Conservation (phyloP, 2,888 invertebrate species). For the Lasioglossum pauxillum region DNA sequence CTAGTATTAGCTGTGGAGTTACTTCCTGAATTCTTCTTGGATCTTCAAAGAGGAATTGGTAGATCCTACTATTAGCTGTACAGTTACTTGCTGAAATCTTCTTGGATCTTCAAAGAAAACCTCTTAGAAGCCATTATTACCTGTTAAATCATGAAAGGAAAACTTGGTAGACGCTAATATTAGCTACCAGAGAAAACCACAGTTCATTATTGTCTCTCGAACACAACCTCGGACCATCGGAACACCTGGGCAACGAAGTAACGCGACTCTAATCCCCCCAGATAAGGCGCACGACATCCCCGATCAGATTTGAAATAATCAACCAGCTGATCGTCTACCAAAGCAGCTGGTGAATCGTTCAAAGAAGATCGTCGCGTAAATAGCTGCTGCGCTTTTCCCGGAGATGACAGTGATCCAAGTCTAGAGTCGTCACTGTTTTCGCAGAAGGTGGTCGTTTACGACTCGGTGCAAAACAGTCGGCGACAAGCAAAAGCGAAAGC, state of each 20-base stretch:
- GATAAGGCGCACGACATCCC: neutral
- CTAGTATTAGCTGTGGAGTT: too few species aligned
- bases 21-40: too few species aligned
- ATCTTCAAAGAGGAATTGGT: too few species aligned
- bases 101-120: neutral
- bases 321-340: neutral
- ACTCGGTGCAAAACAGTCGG: neutral
- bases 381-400: neutral
- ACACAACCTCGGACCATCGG: neutral
- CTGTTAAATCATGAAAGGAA: too few species aligned
- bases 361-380: conserved; percentile 3
- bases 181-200: neutral
- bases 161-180: too few species aligned
- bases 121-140: too few species aligned
- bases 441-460: conserved; percentile 10
- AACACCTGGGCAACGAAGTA: neutral
- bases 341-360: neutral
- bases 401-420: neutral
- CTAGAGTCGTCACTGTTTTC: neutral
- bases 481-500: neutral
- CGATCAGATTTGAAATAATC: neutral
- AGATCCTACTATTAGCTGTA: too few species aligned
- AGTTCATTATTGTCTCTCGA: neutral
- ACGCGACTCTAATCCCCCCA: neutral
- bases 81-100: neutral